A percentile compares a stretch with the other conserved stretches of the same genome.
Conservation (phyloP, 2,113 vertebrate genomes). For the Silurus glanis region DNA sequence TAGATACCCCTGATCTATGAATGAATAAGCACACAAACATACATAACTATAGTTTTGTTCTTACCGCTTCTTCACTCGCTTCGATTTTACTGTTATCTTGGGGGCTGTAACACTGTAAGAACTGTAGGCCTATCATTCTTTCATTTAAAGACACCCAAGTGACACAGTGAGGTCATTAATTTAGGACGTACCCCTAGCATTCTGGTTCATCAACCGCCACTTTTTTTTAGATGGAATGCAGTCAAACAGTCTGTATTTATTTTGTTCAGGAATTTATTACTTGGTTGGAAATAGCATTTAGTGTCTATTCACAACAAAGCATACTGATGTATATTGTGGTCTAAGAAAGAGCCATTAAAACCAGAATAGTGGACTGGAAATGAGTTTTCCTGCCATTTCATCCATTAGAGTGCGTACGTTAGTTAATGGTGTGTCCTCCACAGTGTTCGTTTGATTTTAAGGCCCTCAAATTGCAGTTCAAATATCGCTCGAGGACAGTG, state of each 20-base stretch:
- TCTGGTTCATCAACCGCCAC: constrained; percentile 12
- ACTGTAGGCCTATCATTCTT: constrained; percentile 40
- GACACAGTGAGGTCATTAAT: constrained; percentile 29
- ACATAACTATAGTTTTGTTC: constrained; percentile 4
- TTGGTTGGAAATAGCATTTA: constrained; percentile 23
- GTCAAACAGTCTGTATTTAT: constrained; percentile 26
- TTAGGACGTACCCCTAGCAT: background rate
- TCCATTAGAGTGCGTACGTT: background rate
- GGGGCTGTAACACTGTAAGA: constrained; percentile 44
- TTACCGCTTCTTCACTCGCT: background rate
- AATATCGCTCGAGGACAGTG: constrained; percentile 2
- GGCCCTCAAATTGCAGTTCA: constrained; percentile 11
- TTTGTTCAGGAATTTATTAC: constrained; percentile 15
- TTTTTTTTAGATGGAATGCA: constrained; percentile 1
- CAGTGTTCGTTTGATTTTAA: constrained; percentile 19
- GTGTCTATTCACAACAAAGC: background rate
- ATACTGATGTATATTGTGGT: background rate
- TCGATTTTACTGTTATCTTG: constrained; percentile 28
- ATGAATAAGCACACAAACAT: constrained; percentile 17
- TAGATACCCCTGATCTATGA: constrained; percentile 15
- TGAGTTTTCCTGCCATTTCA: background rate
- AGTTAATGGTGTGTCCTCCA: constrained; percentile 8
- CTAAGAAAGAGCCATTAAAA: constrained; percentile 14
- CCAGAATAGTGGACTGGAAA: background rate
- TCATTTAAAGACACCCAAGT: constrained; percentile 23